Base-by-base conservation (phyloP, 2,888 invertebrate species). In the Drosophila testacea region DNA sequence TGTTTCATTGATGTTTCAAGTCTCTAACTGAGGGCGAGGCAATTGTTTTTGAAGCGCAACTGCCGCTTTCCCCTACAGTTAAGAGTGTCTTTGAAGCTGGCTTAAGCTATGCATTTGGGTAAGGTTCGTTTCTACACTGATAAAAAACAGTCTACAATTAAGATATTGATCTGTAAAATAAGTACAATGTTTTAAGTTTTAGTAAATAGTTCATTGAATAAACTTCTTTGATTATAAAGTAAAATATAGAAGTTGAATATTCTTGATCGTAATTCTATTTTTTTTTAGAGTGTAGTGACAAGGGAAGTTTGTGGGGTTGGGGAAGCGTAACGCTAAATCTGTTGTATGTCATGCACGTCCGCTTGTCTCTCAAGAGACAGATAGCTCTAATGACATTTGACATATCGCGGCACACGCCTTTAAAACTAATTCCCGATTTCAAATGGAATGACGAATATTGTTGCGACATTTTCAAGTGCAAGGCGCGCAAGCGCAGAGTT, bases 401-500 rank as follows among this genome's bases (percentile, higher is more conserved):
- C 81, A 86, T 65, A 83, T 85, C 60, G 67, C 69, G 75, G 66
- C 81, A 68, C 72, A 83, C 86, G 86, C 77, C 77, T 79, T 56
- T 28, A 55, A 74, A 48, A 48, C 39, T 60, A 47, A 44, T 38
- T 44, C 10, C 46, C 13, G 41, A 1, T 46, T 46, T 52, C 34
- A 16, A 42, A 42, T 41, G 39, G 72, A 77, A 66, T 88, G 87
- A 90, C 84, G 87, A 83, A 88, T 90, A 82, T 84, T 84, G 82
- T 83, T 88, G 88, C 81, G 88, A 88, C 90, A 90, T 56, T 77
- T 83, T 90, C 89, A 84, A 88, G 88, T 88, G 82, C 39, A 52
- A 22, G 16, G 61, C 52, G 70, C 67, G 62, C 73, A 52, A 50
- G n/a, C 22, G 52, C 72, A 36, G 28, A 54, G 59, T 42, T 47